phyloP scores from a whole-genome alignment of 2,113 vertebrate species.

The Turnix velox region DNA sequence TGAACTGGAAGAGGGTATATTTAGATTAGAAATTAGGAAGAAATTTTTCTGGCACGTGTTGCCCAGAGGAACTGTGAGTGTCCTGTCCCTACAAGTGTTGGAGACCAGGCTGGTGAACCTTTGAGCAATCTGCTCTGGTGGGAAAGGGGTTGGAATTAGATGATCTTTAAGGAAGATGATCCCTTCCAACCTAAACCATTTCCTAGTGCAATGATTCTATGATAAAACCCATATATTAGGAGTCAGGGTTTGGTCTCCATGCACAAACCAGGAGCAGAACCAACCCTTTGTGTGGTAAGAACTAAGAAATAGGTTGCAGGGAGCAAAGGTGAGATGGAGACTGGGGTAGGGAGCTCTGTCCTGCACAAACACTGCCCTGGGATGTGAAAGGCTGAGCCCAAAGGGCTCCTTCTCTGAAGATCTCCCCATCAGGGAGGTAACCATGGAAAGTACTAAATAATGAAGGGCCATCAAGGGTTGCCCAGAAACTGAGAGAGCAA shows the following conservation, averaged over 20 bases:
- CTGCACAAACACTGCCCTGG: not conserved
- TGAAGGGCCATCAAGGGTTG: slow-evolving; percentile 29
- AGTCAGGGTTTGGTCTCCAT: not conserved
- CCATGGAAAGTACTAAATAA: slow-evolving; percentile 58
- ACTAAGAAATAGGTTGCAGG: not conserved
- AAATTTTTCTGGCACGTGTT: no score
- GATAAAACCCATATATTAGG: not conserved
- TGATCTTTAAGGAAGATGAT: no score
- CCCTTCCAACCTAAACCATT: no score
- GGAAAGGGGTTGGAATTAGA: no score
- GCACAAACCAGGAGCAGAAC: not conserved
- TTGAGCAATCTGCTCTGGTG: no score
- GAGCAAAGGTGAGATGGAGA: not conserved
- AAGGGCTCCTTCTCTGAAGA: not conserved
- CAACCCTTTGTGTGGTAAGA: not conserved
- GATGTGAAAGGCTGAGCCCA: not conserved
- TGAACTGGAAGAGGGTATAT: no score
- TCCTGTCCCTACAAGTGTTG: no score
- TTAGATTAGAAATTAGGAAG: no score
- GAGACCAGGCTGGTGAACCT: no score
- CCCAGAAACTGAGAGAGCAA: slow-evolving; percentile 38
- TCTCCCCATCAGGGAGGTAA: not conserved
- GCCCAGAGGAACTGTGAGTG: no score
- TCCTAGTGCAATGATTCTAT: no score
- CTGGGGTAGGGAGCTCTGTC: not conserved